Base-by-base conservation (phyloP, 2,797 vertebrate genomes). In the Spinus olivaceus region DNA sequence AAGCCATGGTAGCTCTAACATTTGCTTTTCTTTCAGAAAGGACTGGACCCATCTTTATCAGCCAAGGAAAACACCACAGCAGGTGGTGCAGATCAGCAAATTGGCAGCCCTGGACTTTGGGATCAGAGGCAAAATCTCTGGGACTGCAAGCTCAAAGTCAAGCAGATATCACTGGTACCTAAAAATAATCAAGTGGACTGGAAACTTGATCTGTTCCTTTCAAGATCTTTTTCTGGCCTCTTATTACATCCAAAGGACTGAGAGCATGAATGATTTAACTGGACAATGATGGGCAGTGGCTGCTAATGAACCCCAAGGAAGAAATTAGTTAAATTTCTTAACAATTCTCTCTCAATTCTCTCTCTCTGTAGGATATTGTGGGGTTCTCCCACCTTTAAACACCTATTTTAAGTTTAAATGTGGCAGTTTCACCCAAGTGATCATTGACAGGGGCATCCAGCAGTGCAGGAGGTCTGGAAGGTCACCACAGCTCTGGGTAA, bases 201-300 rank as follows among this genome's bases (percentile, higher is more conserved):
- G 44, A 84, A 88, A 90, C 57, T 50, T 50, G 65, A 78, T 39
- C 23, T 91, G 50, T 57, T 92, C 89, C 54, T 71, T 83, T 54
- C 32, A 35, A 76, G 57, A 88, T 63, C 91, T 91, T 90, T 83
- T 94, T 94, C 78, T 65, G 85, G 80, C 39, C 77, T 96, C 77
- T 94, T 73, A 90, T 95, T 91, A 89, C 7, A 81, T 2, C 61
- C 77, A 59, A 60, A 72, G 47, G 47, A 76, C 6, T 8, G 64
- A 71, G 24, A 90, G 18, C 72, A 90, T 90, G 89, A 94, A 94
- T 94, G 54, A 94, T 95, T 96, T 88, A 94, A 91, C 25, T 54
- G 65, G 28, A 90, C 72, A 90, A 69, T 13, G 42, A 94, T 35
- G n/a, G 85, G 37, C 65, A 91, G 60, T 37, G 61, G n/a, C 39